Evolutionary conservation across 2,888 invertebrate species (phyloP).

Genomic region (Mesorhabditis sp.): DNA sequence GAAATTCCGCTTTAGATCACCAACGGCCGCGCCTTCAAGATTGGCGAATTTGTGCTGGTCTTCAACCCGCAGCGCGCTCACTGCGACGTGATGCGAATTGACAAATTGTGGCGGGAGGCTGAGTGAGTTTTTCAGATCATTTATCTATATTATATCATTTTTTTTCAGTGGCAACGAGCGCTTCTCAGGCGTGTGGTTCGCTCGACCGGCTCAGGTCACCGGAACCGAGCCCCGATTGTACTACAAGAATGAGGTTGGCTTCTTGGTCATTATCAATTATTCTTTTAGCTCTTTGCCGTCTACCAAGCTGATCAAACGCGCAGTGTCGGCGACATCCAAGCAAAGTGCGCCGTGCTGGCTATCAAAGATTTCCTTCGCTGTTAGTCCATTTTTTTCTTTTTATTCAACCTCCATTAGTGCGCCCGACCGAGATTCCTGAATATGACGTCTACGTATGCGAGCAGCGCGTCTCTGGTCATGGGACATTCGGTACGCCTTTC

Average conservation of each 20-base stretch:
- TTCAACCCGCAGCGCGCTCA: slow-evolving; percentile 79
- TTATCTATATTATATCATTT: background rate
- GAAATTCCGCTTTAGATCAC: slow-evolving; percentile 6
- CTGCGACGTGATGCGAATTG: slow-evolving; percentile 86
- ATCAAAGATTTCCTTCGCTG: slow-evolving; percentile 71
- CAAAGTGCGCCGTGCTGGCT: slow-evolving; percentile 84
- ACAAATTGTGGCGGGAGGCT: slow-evolving; percentile 87
- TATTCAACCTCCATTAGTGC: slow-evolving; percentile 66
- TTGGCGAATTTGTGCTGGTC: slow-evolving; percentile 87
- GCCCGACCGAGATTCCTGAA: slow-evolving; percentile 88
- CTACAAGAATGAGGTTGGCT: slow-evolving; percentile 78
- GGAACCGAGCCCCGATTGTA: slow-evolving; percentile 69
- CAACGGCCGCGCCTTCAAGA: slow-evolving; percentile 57
- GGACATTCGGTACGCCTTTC: background rate
- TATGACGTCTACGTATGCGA: slow-evolving; percentile 76
- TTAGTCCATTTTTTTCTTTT: slow-evolving; percentile 11
- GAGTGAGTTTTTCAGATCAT: slow-evolving; percentile 67
- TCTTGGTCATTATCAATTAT: background rate
- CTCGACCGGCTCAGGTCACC: slow-evolving; percentile 81
- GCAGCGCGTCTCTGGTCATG: slow-evolving; percentile 36
- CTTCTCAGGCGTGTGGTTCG: slow-evolving; percentile 89
- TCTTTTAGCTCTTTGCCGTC: slow-evolving; percentile 33
- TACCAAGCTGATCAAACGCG: slow-evolving; percentile 75
- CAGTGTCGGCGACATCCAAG: slow-evolving; percentile 83
- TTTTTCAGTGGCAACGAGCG: slow-evolving; percentile 77